Percentiles rank a stretch among this genome's conserved stretches.
Conservation (phyloP, 2,888 invertebrate genomes). For the Nomada fabriciana region DNA sequence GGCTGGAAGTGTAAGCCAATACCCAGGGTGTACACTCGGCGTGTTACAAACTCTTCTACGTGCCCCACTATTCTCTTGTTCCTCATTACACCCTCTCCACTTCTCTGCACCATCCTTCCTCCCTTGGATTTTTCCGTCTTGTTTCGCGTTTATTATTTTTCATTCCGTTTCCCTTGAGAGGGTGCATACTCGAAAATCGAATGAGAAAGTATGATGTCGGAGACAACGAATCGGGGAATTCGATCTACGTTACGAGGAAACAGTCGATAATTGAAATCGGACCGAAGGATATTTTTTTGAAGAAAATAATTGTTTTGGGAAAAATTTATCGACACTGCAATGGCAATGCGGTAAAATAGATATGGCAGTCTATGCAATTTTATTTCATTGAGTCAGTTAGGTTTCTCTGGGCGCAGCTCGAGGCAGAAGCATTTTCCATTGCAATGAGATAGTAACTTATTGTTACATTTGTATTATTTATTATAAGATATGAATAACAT, state of each 20-base stretch:
- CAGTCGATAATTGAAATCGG: too few relatives aligned
- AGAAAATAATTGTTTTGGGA: background rate
- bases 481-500: too few relatives aligned
- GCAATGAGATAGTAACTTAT: too few relatives aligned
- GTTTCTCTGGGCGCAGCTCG: too few relatives aligned
- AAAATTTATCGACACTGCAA: background rate
- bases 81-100: constrained; percentile 27
- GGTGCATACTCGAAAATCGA: background rate
- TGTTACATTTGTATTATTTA: too few relatives aligned
- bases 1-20: constrained; percentile 83
- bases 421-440: too few relatives aligned
- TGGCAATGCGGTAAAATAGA: too few relatives aligned
- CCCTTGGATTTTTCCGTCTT: background rate
- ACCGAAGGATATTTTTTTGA: background rate
- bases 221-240: background rate
- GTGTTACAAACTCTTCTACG: constrained; percentile 46
- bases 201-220: background rate
- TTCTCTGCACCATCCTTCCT: background rate
- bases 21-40: constrained; percentile 72
- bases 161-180: background rate
- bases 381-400: too few relatives aligned
- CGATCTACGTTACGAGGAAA: too few relatives aligned
- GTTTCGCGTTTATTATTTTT: background rate
- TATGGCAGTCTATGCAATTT: too few relatives aligned
- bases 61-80: constrained; percentile 11